Base-by-base conservation (phyloP, 2,888 invertebrate species). In the Chloroclysta siterata region DNA sequence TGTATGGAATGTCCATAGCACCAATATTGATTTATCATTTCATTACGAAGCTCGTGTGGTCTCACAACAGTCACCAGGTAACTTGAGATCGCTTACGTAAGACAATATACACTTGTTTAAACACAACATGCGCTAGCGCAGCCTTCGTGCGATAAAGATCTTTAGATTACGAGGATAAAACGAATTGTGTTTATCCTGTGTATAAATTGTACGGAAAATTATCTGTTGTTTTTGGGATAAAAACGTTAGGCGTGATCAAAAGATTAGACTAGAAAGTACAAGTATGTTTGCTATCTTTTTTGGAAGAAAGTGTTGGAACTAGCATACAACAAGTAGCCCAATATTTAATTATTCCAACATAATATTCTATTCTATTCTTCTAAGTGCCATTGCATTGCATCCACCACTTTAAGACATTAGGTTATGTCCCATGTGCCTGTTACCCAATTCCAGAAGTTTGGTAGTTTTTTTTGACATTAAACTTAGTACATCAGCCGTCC, bases 101-200 rank as follows among this genome's bases (percentile, higher is more conserved):
- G n/a, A 15, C 36, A 15, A 57, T 52, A 39, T 59, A 71, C 84
- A 84, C 82, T 84, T 84, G 84, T 81, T 72, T 75, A 82, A 84
- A 84, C 79, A 82, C 66, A 64, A 63, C 71, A 75, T 74, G 67
- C 74, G 72, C 69, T 67, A 60, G 72, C 70, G 72, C 74, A 76
- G 73, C 81, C 73, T 78, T 72, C 66, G 56, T 0, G 54, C 71
- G 73, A 73, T 74, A 75, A 72, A 70, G 62, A 74, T 73, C 72
- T 67, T 58, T 55, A 69, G 66, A 70, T 71, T 69, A 71, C 70
- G 47, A 68, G 66, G 68, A 67, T 66, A 22, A 22, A 22, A 64
- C 53, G 63, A 65, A 52, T 62, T 41, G 59, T 53, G 54, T 60
- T 56, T 68, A 63, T 61, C 63, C 65, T 65, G 41, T 46, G 53